Evolutionary conservation across 2,113 vertebrate genomes (phyloP).

Genomic region (Thryonomys swinderianus): DNA sequence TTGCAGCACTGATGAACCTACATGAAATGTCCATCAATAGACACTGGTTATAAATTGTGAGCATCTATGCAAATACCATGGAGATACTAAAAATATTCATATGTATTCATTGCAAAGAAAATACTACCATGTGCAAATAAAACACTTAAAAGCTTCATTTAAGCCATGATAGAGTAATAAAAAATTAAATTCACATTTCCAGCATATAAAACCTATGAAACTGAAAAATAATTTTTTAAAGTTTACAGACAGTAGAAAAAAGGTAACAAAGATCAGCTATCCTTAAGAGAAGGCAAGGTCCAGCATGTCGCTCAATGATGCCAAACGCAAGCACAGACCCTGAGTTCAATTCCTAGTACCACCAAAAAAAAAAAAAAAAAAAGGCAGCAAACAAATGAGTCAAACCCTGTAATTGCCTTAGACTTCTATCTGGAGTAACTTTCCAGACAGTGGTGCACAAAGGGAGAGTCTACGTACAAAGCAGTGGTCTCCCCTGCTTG

Average conservation of each 20-base stretch:
- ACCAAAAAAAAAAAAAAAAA: no score
- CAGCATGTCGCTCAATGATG: no score
- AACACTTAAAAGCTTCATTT: background rate
- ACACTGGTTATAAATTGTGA: background rate
- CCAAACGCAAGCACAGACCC: no score
- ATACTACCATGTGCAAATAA: background rate
- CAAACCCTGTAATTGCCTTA: background rate
- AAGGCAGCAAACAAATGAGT: background rate
- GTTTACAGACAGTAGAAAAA: no score
- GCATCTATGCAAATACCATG: background rate
- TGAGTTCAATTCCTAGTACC: no score
- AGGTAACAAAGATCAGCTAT: no score
- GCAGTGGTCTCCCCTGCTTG: background rate
- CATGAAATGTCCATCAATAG: background rate
- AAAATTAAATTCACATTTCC: background rate
- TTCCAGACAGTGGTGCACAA: background rate
- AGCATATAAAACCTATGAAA: background rate
- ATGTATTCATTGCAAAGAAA: background rate
- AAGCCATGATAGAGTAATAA: background rate
- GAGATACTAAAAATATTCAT: background rate
- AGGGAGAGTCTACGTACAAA: background rate
- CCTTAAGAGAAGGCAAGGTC: background rate
- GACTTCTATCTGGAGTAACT: background rate
- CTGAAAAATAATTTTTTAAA: no score
- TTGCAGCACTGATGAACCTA: background rate